These are phyloP conservation scores for Phlogophora meticulosa DNA, from an alignment of 2,888 invertebrate species.

Conservation along the genomic window DNA sequence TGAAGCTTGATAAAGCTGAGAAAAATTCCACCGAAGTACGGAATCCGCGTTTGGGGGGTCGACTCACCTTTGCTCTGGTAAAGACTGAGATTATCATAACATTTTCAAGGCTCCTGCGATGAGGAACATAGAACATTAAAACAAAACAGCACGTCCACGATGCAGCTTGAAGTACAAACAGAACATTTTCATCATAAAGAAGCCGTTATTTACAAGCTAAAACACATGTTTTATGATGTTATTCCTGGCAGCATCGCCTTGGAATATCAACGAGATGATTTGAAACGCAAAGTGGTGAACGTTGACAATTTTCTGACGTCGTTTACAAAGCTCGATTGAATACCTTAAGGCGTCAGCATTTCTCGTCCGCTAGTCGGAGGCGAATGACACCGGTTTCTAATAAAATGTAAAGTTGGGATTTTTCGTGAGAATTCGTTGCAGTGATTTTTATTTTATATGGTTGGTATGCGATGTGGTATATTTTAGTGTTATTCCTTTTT, in stretches of 20 bases:
- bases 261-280: slow-evolving; percentile 48
- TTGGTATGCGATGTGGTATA: not conserved
- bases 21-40: no score
- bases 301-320: slow-evolving; percentile 32
- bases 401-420: slow-evolving; percentile 7
- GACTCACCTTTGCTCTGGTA: no score
- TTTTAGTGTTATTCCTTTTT: not conserved
- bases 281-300: slow-evolving; percentile 28
- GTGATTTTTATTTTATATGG: not conserved
- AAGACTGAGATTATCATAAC: no score
- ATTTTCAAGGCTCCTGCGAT: not conserved
- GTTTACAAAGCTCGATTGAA: slow-evolving; percentile 9
- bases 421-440: not conserved
- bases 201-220: slow-evolving; percentile 35
- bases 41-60: no score
- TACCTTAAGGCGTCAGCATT: slow-evolving; percentile 2
- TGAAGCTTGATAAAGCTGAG: no score
- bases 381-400: not conserved
- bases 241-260: slow-evolving; percentile 34
- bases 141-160: slow-evolving; percentile 2
- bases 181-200: slow-evolving; percentile 11
- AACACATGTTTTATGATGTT: slow-evolving; percentile 49
- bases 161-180: slow-evolving; percentile 12
- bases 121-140: not conserved
- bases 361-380: not conserved